These are phyloP conservation scores for Athalia rosae DNA, from an alignment of 2,888 invertebrate genomes.

Conservation along the genomic window DNA sequence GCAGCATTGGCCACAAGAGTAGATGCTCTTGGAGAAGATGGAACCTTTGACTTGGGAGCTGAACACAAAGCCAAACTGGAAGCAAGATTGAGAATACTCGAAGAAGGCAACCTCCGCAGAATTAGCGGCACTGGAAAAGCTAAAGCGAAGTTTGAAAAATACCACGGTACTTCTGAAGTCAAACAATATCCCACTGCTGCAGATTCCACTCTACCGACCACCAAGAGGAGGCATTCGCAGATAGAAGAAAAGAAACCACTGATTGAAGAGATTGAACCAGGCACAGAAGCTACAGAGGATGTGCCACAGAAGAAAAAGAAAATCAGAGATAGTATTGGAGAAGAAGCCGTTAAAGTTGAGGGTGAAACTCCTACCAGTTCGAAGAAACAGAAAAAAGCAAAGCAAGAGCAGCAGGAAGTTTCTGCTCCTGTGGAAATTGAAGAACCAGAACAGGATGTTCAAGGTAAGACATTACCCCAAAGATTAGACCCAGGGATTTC, in stretches of 20 bases:
- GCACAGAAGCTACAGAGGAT: constrained; percentile 51
- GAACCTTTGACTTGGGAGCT: constrained; percentile 87
- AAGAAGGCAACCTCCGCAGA: constrained; percentile 88
- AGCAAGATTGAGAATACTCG: constrained; percentile 84
- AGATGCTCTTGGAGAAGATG: constrained; percentile 97
- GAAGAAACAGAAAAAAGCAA: constrained; percentile 59
- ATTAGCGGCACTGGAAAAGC: constrained; percentile 93
- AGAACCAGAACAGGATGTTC: constrained; percentile 41
- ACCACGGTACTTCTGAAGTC: constrained; percentile 87
- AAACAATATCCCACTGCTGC: constrained; percentile 85
- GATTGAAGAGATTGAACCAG: constrained; percentile 67
- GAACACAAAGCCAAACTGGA: constrained; percentile 94
- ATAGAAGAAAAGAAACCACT: constrained; percentile 66
- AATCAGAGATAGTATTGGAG: constrained; percentile 48
- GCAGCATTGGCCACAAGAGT: constrained; percentile 93
- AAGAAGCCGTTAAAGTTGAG: constrained; percentile 41
- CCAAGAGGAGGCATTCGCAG: constrained; percentile 79
- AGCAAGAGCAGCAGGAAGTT: constrained; percentile 49
- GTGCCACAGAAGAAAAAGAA: constrained; percentile 66
- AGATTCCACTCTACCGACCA: constrained; percentile 86
- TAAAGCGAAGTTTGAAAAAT: constrained; percentile 94
- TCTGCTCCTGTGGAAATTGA: constrained; percentile 20
- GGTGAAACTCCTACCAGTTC: constrained; percentile 31
- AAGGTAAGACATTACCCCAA: constrained; percentile 9
- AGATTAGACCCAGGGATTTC: too few relatives aligned